A percentile compares a stretch with the other conserved stretches of the same genome.
Evolutionary conservation across 2,888 invertebrate genomes (phyloP).

Genomic region (Plebejus argus): DNA sequence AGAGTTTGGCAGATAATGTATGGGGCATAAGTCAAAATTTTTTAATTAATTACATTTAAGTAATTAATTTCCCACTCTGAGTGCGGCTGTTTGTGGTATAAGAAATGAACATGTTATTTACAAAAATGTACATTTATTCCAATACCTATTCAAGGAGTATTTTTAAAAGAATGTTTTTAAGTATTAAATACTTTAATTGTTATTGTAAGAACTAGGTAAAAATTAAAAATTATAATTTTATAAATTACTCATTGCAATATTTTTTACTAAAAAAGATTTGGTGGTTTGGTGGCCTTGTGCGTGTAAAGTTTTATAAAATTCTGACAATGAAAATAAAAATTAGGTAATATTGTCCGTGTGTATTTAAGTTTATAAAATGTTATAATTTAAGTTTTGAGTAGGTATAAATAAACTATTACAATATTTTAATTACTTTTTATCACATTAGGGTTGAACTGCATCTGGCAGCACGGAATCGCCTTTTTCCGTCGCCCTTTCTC

Average conservation of each 20-base stretch:
- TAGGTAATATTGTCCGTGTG: background rate
- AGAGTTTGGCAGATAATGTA: no score
- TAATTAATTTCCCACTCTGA: no score
- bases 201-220: background rate
- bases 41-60: no score
- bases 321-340: background rate
- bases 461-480: no score
- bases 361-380: background rate
- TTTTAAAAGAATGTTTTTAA: background rate
- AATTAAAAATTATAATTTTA: background rate
- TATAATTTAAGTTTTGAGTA: no score
- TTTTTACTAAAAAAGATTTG: background rate
- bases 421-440: no score
- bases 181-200: background rate
- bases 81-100: no score
- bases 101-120: no score
- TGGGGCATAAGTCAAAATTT: no score
- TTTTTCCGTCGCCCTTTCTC: no score
- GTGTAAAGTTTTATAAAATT: background rate
- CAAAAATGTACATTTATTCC: background rate
- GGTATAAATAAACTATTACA: no score
- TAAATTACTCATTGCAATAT: background rate
- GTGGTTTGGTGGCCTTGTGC: background rate
- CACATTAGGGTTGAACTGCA: no score
- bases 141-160: background rate